Evolutionary conservation across 2,113 vertebrate genomes (phyloP), one percentile per base, ranked within the genome.

Genomic region (Hymenochirus boettgeri): DNA sequence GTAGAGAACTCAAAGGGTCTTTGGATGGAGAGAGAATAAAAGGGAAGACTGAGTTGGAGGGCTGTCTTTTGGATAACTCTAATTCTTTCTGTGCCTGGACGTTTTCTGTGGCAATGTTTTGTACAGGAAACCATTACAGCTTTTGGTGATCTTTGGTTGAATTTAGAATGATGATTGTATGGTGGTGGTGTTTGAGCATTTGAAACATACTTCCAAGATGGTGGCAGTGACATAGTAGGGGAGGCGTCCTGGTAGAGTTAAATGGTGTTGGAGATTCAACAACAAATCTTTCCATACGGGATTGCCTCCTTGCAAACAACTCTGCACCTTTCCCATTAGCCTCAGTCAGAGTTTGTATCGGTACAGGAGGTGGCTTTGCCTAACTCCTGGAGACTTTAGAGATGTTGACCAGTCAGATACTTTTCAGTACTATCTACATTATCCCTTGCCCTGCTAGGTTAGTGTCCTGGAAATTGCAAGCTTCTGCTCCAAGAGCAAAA

Each of bases 261-360:
- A 80, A 19, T 17, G 77, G 71, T 3, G 85, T 79, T 1, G 90
- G 75, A 2, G 86, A n/a, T 72, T 96, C 92, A 0, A 94, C 75
- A 6, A 95, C 80, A 0, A 90, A 99, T 65, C 92, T 93, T 79
- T 99, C 94, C 95, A 99, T 97, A 67, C 95, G n/a, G 11, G 94
- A 91, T 67, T 95, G 95, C 8, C 95, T 87, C 48, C 90, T 92
- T 57, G 92, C 91, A 1, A 96, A 99, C 35, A 99, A 83, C 81
- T 96, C 91, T 0, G 94, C 96, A 23, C 96, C 96, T 71, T 93
- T 97, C 52, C 96, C 96, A 0, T 89, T 91, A 0, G 89, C 93
- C 53, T 97, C 89, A 0, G 82, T 86, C 42, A 99, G 92, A 50
- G 78, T 86, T 76, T 97, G 95, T 75, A 88, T 92, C 22, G 90